These are phyloP conservation scores for Tetramorium alpestre DNA, from an alignment of 1,140 invertebrate species.

Conservation along the genomic window DNA sequence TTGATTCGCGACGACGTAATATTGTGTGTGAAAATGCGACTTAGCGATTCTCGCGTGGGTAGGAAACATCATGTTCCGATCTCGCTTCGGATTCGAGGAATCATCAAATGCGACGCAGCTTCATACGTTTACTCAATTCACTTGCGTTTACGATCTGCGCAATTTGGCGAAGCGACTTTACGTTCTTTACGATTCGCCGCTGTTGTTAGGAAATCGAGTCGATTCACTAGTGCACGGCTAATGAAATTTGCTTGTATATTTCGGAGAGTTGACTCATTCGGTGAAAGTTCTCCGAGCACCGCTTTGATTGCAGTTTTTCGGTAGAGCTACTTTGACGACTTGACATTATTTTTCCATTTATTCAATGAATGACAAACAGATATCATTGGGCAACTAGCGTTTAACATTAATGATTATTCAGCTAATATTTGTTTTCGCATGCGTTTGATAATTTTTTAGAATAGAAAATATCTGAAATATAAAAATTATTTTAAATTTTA, in stretches of 20 bases:
- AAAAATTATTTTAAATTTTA: not conserved
- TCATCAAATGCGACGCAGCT: not conserved
- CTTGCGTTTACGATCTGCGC: not conserved
- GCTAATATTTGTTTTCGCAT: not conserved
- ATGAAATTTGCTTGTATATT: not conserved
- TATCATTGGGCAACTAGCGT: not conserved
- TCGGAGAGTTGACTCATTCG: not conserved
- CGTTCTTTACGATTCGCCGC: not conserved
- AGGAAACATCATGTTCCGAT: not conserved
- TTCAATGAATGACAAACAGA: not conserved
- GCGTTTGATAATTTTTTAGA: not conserved
- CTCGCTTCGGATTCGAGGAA: not conserved
- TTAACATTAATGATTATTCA: too few relatives aligned
- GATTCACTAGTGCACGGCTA: not conserved
- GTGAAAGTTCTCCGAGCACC: not conserved
- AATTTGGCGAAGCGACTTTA: not conserved
- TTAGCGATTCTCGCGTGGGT: not conserved
- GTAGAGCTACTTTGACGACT: not conserved
- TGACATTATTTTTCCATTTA: not conserved
- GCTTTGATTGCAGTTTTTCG: not conserved
- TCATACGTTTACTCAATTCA: not conserved
- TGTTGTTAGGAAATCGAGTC: not conserved
- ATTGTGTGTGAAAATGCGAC: not conserved
- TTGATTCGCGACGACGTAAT: not conserved
- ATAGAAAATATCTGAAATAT: not conserved